Percentiles rank a stretch among this genome's conserved stretches.
These are phyloP conservation scores for Drosophila melanica DNA, from an alignment of 1,140 invertebrate species.

Conservation along the genomic window DNA sequence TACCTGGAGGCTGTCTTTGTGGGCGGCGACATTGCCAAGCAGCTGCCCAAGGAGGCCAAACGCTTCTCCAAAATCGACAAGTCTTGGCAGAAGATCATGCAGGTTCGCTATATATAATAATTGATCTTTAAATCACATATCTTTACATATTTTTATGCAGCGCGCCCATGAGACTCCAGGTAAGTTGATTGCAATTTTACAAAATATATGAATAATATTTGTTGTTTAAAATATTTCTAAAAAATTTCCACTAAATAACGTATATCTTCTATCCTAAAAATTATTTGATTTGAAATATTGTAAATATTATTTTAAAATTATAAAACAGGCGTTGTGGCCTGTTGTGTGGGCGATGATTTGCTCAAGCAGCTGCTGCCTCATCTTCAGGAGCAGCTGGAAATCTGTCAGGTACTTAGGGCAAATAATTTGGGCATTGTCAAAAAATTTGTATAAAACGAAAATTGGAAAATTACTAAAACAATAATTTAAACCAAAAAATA, in stretches of 20 bases:
- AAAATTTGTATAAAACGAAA: too few relatives aligned
- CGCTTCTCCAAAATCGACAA: conserved; percentile 98
- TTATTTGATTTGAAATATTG: neutral
- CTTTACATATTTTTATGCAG: conserved; percentile 15
- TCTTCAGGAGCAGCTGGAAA: conserved; percentile 97
- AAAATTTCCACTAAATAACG: neutral
- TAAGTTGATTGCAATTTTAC: conserved; percentile 8
- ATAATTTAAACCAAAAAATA: neutral
- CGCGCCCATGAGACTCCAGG: conserved; percentile 91
- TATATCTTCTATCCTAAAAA: neutral
- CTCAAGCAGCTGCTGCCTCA: conserved; percentile 96
- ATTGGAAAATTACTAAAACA: too few relatives aligned
- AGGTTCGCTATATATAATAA: conserved; percentile 88
- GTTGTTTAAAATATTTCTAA: too few relatives aligned
- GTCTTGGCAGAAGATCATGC: conserved; percentile 99
- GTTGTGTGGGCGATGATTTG: conserved; percentile 97
- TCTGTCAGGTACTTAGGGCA: conserved; percentile 89
- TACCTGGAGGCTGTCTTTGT: conserved; percentile 99
- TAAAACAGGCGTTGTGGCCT: conserved; percentile 90
- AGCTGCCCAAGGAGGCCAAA: conserved; percentile 97
- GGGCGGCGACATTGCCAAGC: conserved; percentile 98
- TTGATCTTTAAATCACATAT: neutral
- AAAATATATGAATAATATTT: too few relatives aligned
- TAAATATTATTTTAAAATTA: conserved; percentile 5
- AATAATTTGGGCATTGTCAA: neutral